Evolutionary conservation across 2,888 invertebrate species (phyloP).

Genomic region (Miltochrista miniata): DNA sequence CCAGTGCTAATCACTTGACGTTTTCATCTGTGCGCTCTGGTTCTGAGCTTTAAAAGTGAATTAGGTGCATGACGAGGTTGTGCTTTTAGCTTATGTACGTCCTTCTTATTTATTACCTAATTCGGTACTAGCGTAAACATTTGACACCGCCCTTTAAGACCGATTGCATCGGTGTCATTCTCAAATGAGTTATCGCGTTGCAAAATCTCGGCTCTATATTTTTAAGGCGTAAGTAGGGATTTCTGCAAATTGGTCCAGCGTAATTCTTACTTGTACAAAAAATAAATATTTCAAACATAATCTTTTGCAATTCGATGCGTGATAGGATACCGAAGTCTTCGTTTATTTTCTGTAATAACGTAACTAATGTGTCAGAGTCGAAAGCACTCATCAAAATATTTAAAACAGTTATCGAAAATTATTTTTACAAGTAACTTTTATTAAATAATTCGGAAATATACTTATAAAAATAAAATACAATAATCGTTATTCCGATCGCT

Average conservation of each 20-base stretch:
- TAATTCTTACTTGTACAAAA: constrained; percentile 11
- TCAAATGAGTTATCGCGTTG: constrained; percentile 67
- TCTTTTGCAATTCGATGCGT: constrained; percentile 12
- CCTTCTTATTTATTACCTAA: constrained; percentile 36
- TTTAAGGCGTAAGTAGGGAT: constrained; percentile 30
- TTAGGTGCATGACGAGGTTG: constrained; percentile 67
- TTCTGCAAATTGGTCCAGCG: constrained; percentile 19
- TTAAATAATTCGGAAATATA: no score
- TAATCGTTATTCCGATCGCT: no score
- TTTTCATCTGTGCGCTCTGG: constrained; percentile 68
- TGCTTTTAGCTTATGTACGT: constrained; percentile 52
- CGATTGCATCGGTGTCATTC: constrained; percentile 75
- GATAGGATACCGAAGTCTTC: constrained; percentile 16
- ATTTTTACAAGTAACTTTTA: no score
- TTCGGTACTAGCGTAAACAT: constrained; percentile 39
- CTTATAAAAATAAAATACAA: no score
- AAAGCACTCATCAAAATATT: not conserved
- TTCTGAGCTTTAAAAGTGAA: constrained; percentile 68
- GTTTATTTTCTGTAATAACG: constrained; percentile 13
- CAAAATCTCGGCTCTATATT: constrained; percentile 58
- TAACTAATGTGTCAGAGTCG: not conserved
- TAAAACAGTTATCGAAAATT: no score
- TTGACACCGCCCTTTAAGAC: constrained; percentile 66
- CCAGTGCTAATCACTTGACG: constrained; percentile 78
- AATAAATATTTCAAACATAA: constrained; percentile 2